phyloP scores from a whole-genome alignment of 2,888 invertebrate genomes.

The Hirtodrosophila trivittata region DNA sequence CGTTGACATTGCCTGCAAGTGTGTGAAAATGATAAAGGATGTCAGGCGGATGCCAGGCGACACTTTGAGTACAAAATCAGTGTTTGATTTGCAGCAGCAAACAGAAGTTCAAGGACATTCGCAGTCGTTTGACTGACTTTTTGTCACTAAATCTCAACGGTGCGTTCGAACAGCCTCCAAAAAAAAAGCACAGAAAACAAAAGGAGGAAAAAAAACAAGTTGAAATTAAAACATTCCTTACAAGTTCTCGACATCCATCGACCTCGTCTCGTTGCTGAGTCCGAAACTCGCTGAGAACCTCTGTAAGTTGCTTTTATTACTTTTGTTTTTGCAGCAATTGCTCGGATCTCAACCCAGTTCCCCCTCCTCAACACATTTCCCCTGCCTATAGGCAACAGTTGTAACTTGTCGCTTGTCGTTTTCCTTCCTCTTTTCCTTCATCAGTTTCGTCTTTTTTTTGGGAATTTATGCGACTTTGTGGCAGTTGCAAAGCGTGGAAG shows the following conservation, averaged over 20 bases:
- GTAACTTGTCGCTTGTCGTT: slow-evolving; percentile 30
- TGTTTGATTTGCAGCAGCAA: slow-evolving; percentile 36
- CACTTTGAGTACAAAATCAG: slow-evolving; percentile 21
- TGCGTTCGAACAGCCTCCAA: slow-evolving; percentile 30
- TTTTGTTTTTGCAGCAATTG: slow-evolving; percentile 14
- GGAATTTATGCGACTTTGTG: slow-evolving; percentile 65
- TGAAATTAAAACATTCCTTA: slow-evolving; percentile 76
- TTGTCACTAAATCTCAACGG: slow-evolving; percentile 31
- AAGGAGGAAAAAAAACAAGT: slow-evolving; percentile 22
- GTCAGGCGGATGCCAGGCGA: slow-evolving; percentile 10
- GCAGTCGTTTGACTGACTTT: slow-evolving; percentile 19
- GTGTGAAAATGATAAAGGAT: slow-evolving; percentile 70
- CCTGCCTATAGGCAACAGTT: slow-evolving; percentile 30
- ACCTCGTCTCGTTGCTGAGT: slow-evolving; percentile 20
- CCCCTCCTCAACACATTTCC: background rate
- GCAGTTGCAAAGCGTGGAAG: slow-evolving; percentile 32
- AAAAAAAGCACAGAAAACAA: slow-evolving; percentile 12
- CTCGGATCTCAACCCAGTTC: background rate
- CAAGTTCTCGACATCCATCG: slow-evolving; percentile 32
- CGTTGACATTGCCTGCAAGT: slow-evolving; percentile 42
- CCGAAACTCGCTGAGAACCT: slow-evolving; percentile 3
- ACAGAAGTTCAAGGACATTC: slow-evolving; percentile 59
- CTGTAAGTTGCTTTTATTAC: slow-evolving; percentile 21
- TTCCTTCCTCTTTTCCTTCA: background rate
- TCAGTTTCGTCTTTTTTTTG: slow-evolving; percentile 22